phyloP scores from a whole-genome alignment of 2,888 invertebrate genomes.

The Timandra comae region DNA sequence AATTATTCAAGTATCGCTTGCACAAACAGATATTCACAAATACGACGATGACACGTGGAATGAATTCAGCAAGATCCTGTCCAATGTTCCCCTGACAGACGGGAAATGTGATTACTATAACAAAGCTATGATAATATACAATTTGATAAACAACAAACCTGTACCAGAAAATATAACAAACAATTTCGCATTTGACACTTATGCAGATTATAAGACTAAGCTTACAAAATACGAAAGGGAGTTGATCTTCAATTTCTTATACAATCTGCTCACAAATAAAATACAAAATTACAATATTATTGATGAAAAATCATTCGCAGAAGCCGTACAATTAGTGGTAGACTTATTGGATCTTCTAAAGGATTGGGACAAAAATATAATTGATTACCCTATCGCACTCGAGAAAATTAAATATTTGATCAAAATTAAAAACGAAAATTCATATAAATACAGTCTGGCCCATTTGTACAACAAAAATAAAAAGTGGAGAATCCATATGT shows the following conservation, averaged over 20 bases:
- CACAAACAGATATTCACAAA: slow-evolving; percentile 25
- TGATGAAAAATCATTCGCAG: slow-evolving; percentile 25
- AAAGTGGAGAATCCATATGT: slow-evolving; percentile 46
- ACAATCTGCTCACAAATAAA: slow-evolving; percentile 23
- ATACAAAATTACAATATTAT: slow-evolving; percentile 22
- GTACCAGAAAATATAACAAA: slow-evolving; percentile 36
- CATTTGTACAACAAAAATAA: slow-evolving; percentile 47
- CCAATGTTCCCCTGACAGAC: slow-evolving; percentile 41
- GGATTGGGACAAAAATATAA: slow-evolving; percentile 43
- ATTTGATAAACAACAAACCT: slow-evolving; percentile 29
- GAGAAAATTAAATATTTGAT: slow-evolving; percentile 38
- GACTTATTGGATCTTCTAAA: slow-evolving; percentile 31
- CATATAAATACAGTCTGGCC: slow-evolving; percentile 31
- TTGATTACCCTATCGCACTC: slow-evolving; percentile 35
- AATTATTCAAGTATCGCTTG: slow-evolving; percentile 35
- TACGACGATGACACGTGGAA: slow-evolving; percentile 44
- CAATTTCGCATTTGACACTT: slow-evolving; percentile 32
- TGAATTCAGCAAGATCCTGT: slow-evolving; percentile 40
- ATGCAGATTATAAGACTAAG: slow-evolving; percentile 27
- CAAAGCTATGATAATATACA: slow-evolving; percentile 37
- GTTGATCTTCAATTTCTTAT: slow-evolving; percentile 43
- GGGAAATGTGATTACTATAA: slow-evolving; percentile 24
- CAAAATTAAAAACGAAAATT: slow-evolving; percentile 32
- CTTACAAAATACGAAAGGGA: slow-evolving; percentile 33
- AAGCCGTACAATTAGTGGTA: slow-evolving; percentile 20